Percentiles rank a stretch among this genome's conserved stretches.
These are phyloP conservation scores for Arbacia lixula DNA, from an alignment of 53 echinoderm and acorn worm species.

Conservation along the genomic window DNA sequence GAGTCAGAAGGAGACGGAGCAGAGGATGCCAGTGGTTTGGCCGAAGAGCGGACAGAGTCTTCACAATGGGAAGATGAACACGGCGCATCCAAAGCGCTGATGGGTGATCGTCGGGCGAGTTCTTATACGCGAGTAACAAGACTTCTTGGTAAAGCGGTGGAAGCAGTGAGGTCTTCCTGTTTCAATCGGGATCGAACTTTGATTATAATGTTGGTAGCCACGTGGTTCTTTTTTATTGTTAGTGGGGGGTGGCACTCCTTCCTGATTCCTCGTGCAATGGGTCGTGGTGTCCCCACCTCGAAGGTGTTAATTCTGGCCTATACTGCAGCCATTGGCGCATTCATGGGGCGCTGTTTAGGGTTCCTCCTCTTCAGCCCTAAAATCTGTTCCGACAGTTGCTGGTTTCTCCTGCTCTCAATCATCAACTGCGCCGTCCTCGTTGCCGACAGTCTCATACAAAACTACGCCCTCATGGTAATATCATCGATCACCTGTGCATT, in stretches of 20 bases:
- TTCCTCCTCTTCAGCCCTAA: not conserved
- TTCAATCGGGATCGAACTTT: constrained; percentile 5
- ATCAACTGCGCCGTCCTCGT: not conserved
- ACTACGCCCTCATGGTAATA: not conserved
- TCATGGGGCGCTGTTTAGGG: constrained; percentile 20
- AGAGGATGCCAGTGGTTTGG: no score
- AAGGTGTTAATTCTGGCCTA: constrained; percentile 11
- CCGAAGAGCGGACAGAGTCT: not conserved
- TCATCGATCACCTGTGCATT: not conserved
- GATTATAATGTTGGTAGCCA: constrained; percentile 1
- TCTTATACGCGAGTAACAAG: no score
- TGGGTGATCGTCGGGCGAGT: no score
- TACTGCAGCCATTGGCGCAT: constrained; percentile 10
- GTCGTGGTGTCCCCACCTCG: not conserved
- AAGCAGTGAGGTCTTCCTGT: no score
- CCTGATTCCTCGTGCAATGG: constrained; percentile 10
- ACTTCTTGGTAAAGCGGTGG: no score
- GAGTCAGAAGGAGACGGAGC: no score
- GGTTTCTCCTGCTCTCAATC: not conserved
- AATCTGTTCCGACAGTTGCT: not conserved
- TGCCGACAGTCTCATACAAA: constrained; percentile 1
- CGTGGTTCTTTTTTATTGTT: constrained; percentile 4
- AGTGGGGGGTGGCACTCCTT: constrained; percentile 17
- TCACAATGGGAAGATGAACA: no score
- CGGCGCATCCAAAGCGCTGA: no score